phyloP scores from a whole-genome alignment of 2,797 vertebrate genomes.

The Paguma larvata region DNA sequence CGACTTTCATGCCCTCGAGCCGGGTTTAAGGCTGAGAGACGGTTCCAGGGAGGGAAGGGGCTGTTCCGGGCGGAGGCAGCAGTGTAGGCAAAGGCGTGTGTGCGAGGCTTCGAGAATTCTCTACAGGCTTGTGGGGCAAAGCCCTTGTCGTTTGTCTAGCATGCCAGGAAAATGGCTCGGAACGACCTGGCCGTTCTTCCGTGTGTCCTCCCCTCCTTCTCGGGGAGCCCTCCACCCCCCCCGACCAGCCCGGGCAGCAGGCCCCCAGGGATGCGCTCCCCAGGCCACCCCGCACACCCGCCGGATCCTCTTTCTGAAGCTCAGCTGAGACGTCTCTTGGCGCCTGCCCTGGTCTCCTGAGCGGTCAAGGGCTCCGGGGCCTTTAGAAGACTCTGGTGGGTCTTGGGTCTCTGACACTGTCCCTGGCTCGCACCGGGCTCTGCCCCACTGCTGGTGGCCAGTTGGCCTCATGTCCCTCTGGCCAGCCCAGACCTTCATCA shows the following conservation, averaged over 20 bases:
- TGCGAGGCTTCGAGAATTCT: fast-evolving
- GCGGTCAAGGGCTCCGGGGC: neutral
- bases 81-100: fast-evolving
- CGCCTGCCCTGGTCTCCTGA: neutral
- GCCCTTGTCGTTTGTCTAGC: neutral
- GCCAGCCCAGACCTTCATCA: neutral
- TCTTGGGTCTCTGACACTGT: neutral
- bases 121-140: neutral
- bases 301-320: neutral
- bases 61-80: neutral
- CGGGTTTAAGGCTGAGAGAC: neutral
- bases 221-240: neutral
- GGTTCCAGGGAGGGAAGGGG: neutral
- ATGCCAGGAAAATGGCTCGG: neutral
- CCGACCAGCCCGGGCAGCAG: neutral
- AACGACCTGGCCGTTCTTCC: fast-evolving
- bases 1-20: neutral
- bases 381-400: neutral
- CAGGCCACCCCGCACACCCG: fast-evolving
- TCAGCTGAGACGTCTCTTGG: neutral
- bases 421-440: fast-evolving
- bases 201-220: neutral
- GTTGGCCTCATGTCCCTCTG: fast-evolving
- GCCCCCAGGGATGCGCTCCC: fast-evolving
- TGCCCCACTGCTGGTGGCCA: neutral